phyloP scores from a whole-genome alignment of 30 jellyfish, hydroid and myxozoan species.

The Turritopsis dohrnii region DNA sequence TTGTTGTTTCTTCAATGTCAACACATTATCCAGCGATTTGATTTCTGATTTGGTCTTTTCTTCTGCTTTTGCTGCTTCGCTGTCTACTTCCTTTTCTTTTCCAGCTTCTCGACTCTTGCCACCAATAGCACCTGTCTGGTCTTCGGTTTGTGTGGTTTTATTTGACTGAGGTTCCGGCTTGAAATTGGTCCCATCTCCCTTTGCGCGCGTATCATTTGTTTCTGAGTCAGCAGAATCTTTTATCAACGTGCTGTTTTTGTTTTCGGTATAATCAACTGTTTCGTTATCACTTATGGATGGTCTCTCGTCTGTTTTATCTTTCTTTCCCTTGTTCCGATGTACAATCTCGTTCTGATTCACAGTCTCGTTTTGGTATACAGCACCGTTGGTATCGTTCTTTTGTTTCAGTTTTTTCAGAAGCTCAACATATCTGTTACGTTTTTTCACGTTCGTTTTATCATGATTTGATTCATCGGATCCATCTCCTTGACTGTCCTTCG shows the following conservation, averaged over 20 bases:
- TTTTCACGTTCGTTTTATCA: not conserved
- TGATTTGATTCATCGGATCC: not conserved
- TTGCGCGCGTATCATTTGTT: constrained; percentile 29
- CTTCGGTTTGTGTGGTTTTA: constrained; percentile 1
- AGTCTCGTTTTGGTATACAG: not conserved
- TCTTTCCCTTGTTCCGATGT: not conserved
- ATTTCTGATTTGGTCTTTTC: not conserved
- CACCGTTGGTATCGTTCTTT: not conserved
- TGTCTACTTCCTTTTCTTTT: constrained; percentile 12
- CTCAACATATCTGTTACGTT: constrained; percentile 19
- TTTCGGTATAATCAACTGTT: constrained; percentile 14
- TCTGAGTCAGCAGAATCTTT: constrained; percentile 27
- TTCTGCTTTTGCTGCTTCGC: constrained; percentile 17
- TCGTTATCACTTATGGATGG: not conserved
- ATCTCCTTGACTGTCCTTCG: constrained; percentile 31
- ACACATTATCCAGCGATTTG: not conserved
- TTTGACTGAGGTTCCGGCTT: not conserved
- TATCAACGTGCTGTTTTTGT: constrained; percentile 24
- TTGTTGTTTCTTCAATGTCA: constrained; percentile 29
- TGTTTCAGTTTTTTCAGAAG: constrained; percentile 9
- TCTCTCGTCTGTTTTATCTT: not conserved
- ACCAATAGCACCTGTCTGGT: constrained; percentile 6
- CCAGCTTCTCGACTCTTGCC: constrained; percentile 3
- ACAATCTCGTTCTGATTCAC: no score
- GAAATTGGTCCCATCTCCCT: constrained; percentile 25